phyloP scores from a whole-genome alignment of 2,113 vertebrate species.

The Taurulus bubalis region DNA sequence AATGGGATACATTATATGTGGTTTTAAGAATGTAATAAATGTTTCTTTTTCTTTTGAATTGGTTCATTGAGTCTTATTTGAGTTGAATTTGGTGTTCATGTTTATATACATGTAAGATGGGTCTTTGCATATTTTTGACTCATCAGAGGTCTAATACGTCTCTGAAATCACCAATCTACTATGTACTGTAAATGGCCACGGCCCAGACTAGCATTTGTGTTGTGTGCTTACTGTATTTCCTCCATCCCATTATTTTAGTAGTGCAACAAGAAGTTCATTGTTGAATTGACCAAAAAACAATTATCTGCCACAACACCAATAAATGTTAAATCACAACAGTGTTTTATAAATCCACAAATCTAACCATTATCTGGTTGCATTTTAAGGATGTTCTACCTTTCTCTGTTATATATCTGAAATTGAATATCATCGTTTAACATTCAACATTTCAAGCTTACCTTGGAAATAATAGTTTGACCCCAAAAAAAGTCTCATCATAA shows the following conservation, averaged over 20 bases:
- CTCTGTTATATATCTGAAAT: not conserved
- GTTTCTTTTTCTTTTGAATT: constrained; percentile 78
- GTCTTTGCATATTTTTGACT: not conserved
- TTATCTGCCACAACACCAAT: not conserved
- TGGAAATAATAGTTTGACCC: not conserved
- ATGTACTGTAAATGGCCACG: not conserved
- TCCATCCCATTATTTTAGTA: not conserved
- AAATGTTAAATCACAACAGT: not conserved
- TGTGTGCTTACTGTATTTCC: not conserved
- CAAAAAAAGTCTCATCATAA: not conserved
- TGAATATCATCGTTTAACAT: not conserved
- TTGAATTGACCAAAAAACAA: not conserved
- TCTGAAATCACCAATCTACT: constrained; percentile 6
- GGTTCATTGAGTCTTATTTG: constrained; percentile 36
- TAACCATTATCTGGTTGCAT: not conserved
- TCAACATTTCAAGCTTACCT: not conserved
- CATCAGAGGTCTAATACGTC: not conserved
- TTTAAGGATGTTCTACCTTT: not conserved
- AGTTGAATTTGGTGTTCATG: not conserved
- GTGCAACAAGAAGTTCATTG: not conserved
- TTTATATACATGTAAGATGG: not conserved
- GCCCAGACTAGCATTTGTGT: not conserved
- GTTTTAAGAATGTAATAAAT: constrained; percentile 88
- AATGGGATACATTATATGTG: constrained; percentile 82
- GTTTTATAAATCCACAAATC: not conserved